Base-by-base conservation (phyloP, 2,113 vertebrate genomes). In the Cryptomyrus ogoouensis region DNA sequence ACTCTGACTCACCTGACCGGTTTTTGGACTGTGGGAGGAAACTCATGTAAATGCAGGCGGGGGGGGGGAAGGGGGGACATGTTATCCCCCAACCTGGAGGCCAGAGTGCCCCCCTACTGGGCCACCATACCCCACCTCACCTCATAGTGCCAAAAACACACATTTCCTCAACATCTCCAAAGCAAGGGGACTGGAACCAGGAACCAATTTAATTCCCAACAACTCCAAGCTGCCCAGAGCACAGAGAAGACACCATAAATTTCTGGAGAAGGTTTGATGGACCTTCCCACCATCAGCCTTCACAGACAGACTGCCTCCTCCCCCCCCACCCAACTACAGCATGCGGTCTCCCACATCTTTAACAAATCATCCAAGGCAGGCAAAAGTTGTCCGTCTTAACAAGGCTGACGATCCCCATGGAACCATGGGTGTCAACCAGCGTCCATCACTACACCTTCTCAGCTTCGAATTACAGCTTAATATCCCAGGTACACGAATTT, bases 361-460 rank as follows among this genome's bases (percentile, higher is more conserved):
- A 83, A 52, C 66, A 90, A 91, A 90, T 89, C 39, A 90, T 89
- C 91, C 80, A 27, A 24, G 86, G 80, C 90, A 89, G 90, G 88
- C 88, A 87, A 90, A 53, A 87, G 89, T 88, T 35, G 52, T 88
- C 84, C 77, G 39, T 90, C 91, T 90, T 83, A 91, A 90, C 89
- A 31, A 74, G 66, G 49, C 4, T 88, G 90, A 91, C 83, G 90
- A 70, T 31, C 62, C 89, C 88, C 21, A 44, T 21, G 50, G 88
- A 87, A 15, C 21, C 85, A 46, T 4, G 3, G 58, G n/a, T 24
- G 88, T 87, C 74, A 80, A 58, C 90, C 74, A 70, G 17, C 1
- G 21, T 89, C 66, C 88, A 62, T 86, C 19, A 7, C 86, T 84
- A 58, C 87, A 50, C 35, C 85, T 86, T 83, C 58, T 87, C 21